phyloP scores from a whole-genome alignment of 2,113 vertebrate genomes.

The Nesogale talazaci region DNA sequence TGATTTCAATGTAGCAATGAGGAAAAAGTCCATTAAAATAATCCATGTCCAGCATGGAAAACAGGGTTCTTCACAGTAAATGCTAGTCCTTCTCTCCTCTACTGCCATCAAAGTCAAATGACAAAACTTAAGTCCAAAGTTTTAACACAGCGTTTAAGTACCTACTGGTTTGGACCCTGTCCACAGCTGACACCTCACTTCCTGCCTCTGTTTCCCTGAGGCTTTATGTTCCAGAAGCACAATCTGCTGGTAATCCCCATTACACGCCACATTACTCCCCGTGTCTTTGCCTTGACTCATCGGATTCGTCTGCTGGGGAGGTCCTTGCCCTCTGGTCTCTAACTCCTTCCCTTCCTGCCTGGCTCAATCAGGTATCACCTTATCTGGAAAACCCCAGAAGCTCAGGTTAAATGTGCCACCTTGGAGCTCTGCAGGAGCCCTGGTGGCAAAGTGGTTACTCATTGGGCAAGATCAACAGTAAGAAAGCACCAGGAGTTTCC shows the following conservation, averaged over 20 bases:
- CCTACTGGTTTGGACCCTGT: not conserved
- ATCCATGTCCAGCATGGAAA: not conserved
- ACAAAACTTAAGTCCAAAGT: not conserved
- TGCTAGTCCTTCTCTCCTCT: not conserved
- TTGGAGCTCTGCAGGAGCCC: too few relatives aligned
- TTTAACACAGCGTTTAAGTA: not conserved
- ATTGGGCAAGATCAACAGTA: too few relatives aligned
- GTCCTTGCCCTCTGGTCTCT: not conserved
- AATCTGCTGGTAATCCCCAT: not conserved
- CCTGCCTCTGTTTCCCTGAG: not conserved
- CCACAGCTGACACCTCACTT: not conserved
- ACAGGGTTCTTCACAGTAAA: not conserved
- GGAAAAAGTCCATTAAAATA: constrained; percentile 24
- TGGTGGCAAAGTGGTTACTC: too few relatives aligned
- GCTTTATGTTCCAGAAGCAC: too few relatives aligned
- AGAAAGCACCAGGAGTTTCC: too few relatives aligned
- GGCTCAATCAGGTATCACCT: not conserved
- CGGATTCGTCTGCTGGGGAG: too few relatives aligned
- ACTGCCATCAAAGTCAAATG: not conserved
- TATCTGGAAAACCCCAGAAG: not conserved
- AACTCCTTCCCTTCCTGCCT: not conserved
- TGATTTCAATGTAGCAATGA: not conserved
- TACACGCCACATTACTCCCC: not conserved
- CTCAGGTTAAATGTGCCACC: not conserved
- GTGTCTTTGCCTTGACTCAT: not conserved